Base-by-base conservation (phyloP, 92 coral and sea anemone species). In the Palythoa grandis region DNA sequence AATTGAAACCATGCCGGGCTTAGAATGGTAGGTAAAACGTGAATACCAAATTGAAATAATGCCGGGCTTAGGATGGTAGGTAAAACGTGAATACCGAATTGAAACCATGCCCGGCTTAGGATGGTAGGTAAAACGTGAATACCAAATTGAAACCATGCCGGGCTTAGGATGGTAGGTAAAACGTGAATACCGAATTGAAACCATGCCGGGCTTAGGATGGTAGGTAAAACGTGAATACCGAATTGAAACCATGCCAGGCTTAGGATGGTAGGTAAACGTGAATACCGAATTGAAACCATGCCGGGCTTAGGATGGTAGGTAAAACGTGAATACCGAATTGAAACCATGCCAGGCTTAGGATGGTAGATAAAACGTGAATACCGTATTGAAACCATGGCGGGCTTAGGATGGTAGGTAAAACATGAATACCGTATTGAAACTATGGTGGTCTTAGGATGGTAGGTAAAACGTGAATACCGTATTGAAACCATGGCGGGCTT, bases 191-290 rank as follows among this genome's bases (percentile, higher is more conserved):
- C n/a, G n/a, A n/a, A n/a, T n/a, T n/a, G n/a, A n/a, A n/a, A n/a
- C n/a, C n/a, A n/a, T n/a, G n/a, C n/a, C n/a, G 54, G 98, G 98
- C 6, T 89, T 94, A 22, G 98, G 98, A 20, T 94, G 98, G 98
- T 94, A 88, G 74, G 94, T 58, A 67, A 57, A 57, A 5, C 63
- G 3, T 57, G 1, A 2, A n/a, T n/a, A n/a, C n/a, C n/a, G n/a
- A n/a, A n/a, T n/a, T n/a, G n/a, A n/a, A n/a, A n/a, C n/a, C n/a
- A n/a, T n/a, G n/a, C n/a, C n/a, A 47, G 98, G 98, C 6, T 89
- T 94, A 22, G 98, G 98, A 20, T 94, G 98, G 98, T 94, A 88
- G 74, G 94, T 58, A 57, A 57, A 5, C 63, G 3, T 57, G 1
- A 2, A n/a, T n/a, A n/a, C n/a, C n/a, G n/a, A n/a, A n/a, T n/a